Conservation (phyloP, 2,113 vertebrate genomes). For the Alouatta palliata region DNA sequence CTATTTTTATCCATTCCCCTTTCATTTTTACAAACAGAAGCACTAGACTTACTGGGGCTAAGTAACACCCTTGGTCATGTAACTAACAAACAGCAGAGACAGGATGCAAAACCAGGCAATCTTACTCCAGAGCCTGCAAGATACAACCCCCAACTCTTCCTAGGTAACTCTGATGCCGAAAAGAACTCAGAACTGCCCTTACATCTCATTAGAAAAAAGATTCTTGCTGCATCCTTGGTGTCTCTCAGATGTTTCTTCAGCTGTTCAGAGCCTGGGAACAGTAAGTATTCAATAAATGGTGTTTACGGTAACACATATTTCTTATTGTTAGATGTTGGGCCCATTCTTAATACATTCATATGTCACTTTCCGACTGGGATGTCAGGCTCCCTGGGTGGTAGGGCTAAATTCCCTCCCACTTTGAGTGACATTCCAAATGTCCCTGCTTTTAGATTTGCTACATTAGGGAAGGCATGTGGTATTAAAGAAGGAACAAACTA, state of each 20-base stretch:
- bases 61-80: neutral
- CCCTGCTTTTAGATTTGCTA: neutral
- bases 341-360: neutral
- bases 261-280: neutral
- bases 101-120: neutral
- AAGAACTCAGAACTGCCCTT: neutral
- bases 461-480: neutral
- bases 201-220: neutral
- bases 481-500: neutral
- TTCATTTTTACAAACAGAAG: neutral
- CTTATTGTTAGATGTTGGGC: neutral
- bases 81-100: neutral
- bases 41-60: neutral
- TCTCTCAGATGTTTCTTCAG: neutral
- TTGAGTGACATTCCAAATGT: neutral
- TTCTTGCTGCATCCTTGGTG: neutral
- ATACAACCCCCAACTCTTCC: neutral
- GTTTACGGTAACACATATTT: neutral
- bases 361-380: neutral
- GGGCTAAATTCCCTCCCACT: neutral
- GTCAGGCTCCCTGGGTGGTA: neutral
- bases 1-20: neutral
- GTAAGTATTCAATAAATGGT: neutral
- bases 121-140: neutral
- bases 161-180: neutral